Percentiles rank a stretch among this genome's conserved stretches.
These are phyloP conservation scores for Machimus rusticus DNA, from an alignment of 2,888 invertebrate genomes.

Conservation along the genomic window DNA sequence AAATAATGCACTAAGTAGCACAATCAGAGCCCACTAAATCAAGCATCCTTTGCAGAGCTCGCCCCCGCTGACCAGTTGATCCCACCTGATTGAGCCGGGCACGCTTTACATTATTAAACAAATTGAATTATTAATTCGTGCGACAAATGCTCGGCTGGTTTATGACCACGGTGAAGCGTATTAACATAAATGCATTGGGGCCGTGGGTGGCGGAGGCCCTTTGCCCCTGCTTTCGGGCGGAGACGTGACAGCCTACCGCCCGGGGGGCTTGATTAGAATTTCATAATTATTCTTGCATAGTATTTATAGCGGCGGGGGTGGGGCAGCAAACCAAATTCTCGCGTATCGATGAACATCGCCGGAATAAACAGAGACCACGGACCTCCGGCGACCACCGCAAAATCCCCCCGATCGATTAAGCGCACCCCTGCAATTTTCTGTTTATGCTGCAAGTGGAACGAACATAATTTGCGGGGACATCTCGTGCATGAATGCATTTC, in stretches of 20 bases:
- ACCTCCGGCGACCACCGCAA: not conserved
- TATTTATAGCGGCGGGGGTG: not conserved
- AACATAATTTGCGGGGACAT: not conserved
- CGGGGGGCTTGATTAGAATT: not conserved
- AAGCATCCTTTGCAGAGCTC: not conserved
- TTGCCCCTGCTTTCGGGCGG: not conserved
- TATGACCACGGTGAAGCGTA: not conserved
- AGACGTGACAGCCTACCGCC: not conserved
- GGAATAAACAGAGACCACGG: not conserved
- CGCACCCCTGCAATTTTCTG: not conserved
- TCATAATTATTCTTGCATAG: not conserved
- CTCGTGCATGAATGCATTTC: not conserved
- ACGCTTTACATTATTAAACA: not conserved
- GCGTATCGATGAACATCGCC: not conserved
- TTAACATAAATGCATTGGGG: not conserved
- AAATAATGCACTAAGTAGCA: not conserved
- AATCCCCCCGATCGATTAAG: not conserved
- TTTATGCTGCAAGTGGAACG: not conserved
- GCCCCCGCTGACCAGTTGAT: not conserved
- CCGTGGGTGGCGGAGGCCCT: not conserved
- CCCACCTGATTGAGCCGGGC: not conserved
- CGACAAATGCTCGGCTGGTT: not conserved
- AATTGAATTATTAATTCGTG: not conserved
- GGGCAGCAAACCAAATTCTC: not conserved
- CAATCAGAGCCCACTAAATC: not conserved